These are phyloP conservation scores for Gopherus flavomarginatus DNA, from an alignment of 2,113 vertebrate genomes.

Conservation along the genomic window DNA sequence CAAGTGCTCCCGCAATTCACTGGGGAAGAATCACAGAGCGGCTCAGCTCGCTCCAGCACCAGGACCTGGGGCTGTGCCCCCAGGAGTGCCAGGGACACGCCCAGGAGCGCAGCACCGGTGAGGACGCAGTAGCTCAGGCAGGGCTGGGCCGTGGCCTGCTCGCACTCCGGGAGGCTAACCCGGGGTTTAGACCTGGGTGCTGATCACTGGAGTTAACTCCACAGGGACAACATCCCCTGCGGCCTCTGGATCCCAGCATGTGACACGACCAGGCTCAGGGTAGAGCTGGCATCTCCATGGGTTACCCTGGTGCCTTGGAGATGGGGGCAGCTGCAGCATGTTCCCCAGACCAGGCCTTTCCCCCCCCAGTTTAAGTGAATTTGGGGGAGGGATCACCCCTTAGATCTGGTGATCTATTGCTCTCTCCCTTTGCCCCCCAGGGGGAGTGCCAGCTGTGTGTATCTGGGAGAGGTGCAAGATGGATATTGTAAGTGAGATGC, in stretches of 20 bases:
- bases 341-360: not conserved
- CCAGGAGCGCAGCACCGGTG: not conserved
- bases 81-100: not conserved
- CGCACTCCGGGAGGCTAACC: accelerated
- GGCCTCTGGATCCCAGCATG: not conserved
- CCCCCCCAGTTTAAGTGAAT: not conserved
- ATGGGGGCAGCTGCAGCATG: not conserved
- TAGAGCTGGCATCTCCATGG: not conserved
- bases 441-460: not conserved
- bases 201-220: not conserved
- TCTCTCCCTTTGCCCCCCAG: not conserved
- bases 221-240: not conserved
- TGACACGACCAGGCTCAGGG: too few species aligned
- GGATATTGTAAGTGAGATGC: not conserved
- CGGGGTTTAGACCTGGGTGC: not conserved
- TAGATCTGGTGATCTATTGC: not conserved
- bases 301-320: not conserved
- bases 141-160: not conserved
- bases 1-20: not conserved
- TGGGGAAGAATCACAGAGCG: not conserved
- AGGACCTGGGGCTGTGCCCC: not conserved
- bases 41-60: not conserved
- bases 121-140: not conserved
- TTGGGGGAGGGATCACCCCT: accelerated
- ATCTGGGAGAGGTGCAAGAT: not conserved